Evolutionary conservation across 2,888 invertebrate species (phyloP), one percentile per base, ranked within the genome.

Genomic region (Dolichopus griseipennis): DNA sequence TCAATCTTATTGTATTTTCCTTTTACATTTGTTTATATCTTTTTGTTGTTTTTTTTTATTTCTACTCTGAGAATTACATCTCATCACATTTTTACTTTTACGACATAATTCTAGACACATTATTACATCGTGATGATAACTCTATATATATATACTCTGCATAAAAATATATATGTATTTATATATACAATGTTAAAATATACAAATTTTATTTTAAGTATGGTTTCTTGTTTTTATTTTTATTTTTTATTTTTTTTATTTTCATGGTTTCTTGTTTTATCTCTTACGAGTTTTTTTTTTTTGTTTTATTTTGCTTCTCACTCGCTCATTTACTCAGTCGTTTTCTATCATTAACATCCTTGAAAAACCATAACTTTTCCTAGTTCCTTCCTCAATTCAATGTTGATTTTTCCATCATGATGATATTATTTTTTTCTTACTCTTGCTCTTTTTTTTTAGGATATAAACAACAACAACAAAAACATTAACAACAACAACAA

Each of bases 71-170:
- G n/a, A n/a, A n/a, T 52, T 52, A 18, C 15, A 2, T 52, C 52
- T 52, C 52, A 52, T 52, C 18, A 52, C 52, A 52, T 52, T n/a
- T n/a, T 12, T n/a, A 52, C n/a, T 52, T 52, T 52, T 52, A 52
- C 52, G 52, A 52, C 18, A 52, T 52, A 52, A 52, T 52, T 52
- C 52, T 52, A 52, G 52, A 52, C 52, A 52, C 52, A 52, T 52
- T 52, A 52, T 52, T 52, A 52, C 52, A 52, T 52, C 52, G 52
- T 52, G 18, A 52, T 52, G 52, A 52, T 52, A 52, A 6, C 52
- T 52, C 18, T 18, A 15, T 52, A 52, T 6, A 52, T n/a, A 52
- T 8, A 9, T 37, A 37, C 8, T 12, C 37, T 12, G 1, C 18
- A 18, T 52, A 52, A 15, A 15, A 12, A 7, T n/a, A 52, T 18